Conservation (phyloP, 2,113 vertebrate species). For the Zeus faber region DNA sequence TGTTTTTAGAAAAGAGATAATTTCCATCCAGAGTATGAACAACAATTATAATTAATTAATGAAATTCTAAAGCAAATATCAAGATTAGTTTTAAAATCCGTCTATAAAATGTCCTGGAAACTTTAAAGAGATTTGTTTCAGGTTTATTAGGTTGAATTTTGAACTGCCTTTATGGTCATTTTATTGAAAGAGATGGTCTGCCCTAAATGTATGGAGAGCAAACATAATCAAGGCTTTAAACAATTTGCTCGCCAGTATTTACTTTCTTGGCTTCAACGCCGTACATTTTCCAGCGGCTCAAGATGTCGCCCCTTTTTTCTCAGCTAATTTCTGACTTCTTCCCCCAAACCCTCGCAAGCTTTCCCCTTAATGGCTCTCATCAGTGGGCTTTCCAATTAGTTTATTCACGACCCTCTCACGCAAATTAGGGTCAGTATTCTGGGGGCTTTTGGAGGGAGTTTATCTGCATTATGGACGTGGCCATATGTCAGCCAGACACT, state of each 20-base stretch:
- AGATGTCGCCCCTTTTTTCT: slow-evolving; percentile 5
- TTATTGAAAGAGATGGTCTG: too few species aligned
- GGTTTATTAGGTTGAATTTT: too few species aligned
- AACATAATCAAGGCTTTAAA: background rate
- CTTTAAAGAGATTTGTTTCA: too few species aligned
- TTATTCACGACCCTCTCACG: slow-evolving; percentile 37
- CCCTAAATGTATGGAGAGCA: too few species aligned
- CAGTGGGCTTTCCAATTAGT: slow-evolving; percentile 31
- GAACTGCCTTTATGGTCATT: too few species aligned
- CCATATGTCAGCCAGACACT: slow-evolving; percentile 62
- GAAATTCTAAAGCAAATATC: too few species aligned
- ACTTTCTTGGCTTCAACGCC: background rate
- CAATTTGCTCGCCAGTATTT: background rate
- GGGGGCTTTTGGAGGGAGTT: slow-evolving; percentile 45
- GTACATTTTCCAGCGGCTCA: background rate
- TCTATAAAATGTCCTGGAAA: too few species aligned
- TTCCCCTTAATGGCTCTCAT: slow-evolving; percentile 26
- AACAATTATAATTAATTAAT: too few species aligned
- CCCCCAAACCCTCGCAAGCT: slow-evolving; percentile 9
- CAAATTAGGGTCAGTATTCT: slow-evolving; percentile 43
- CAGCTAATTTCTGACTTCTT: slow-evolving; percentile 9
- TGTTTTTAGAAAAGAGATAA: too few species aligned
- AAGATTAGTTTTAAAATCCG: too few species aligned
- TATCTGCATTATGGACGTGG: slow-evolving; percentile 50
- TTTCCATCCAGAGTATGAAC: too few species aligned